phyloP scores from a whole-genome alignment of 2,797 vertebrate genomes.

The Megaceryle alcyon region DNA sequence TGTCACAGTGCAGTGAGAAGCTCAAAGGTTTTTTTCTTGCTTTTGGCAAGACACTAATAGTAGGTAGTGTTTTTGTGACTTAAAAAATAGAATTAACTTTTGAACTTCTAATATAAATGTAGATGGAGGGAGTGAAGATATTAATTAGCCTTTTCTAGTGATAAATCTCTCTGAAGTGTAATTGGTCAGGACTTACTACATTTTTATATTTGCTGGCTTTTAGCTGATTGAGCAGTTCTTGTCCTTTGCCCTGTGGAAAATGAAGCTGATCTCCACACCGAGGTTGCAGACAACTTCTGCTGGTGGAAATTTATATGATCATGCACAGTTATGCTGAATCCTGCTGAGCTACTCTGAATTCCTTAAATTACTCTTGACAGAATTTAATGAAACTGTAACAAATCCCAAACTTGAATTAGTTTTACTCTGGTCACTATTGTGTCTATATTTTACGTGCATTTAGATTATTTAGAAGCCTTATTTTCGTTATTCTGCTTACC shows the following conservation, averaged over 20 bases:
- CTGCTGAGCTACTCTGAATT: neutral
- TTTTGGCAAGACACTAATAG: neutral
- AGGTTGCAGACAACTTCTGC: neutral
- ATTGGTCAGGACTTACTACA: neutral
- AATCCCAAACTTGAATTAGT: neutral
- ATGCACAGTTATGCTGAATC: neutral
- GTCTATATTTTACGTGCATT: neutral
- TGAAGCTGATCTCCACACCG: neutral
- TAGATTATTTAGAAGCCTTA: neutral
- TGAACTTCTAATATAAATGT: neutral
- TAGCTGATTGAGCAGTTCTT: neutral
- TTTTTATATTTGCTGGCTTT: neutral
- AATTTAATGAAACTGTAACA: neutral
- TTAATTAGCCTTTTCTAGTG: neutral
- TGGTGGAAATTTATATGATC: neutral
- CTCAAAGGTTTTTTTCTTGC: neutral
- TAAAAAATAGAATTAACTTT: neutral
- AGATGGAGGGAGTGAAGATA: neutral
- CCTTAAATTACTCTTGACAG: neutral
- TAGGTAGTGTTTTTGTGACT: neutral
- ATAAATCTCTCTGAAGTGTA: neutral
- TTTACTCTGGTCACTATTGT: neutral
- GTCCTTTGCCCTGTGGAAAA: neutral
- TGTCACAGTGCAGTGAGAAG: neutral
- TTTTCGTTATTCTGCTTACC: neutral